Conservation (phyloP, 2,797 vertebrate genomes). For the Danio albolineatus region DNA sequence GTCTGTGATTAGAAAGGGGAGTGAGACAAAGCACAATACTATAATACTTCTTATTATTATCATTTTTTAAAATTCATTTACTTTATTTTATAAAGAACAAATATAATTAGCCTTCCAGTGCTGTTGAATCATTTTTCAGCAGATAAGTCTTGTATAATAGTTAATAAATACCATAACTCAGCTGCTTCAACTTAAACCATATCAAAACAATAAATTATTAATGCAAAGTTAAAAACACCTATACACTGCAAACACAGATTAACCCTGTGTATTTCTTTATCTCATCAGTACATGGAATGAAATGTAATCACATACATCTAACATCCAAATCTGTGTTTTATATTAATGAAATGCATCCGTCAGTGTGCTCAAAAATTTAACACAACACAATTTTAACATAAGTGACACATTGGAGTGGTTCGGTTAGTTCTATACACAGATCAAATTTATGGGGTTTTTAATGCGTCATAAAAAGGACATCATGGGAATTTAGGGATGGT, state of each 20-base stretch:
- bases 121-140: neutral
- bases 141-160: neutral
- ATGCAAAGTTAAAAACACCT: neutral
- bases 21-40: no score
- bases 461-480: neutral
- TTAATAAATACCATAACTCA: no score
- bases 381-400: neutral
- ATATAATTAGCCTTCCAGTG: neutral
- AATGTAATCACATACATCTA: conserved; percentile 38
- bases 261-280: conserved; percentile 52
- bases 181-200: neutral
- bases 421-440: neutral
- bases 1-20: no score
- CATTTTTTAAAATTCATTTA: no score
- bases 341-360: neutral
- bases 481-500: neutral
- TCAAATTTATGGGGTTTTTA: neutral
- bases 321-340: conserved; percentile 20
- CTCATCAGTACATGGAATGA: conserved; percentile 24
- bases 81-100: no score
- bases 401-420: neutral
- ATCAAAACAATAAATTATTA: neutral
- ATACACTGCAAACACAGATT: neutral
- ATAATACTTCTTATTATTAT: no score
- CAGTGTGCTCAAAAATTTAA: neutral